These are phyloP conservation scores for Polypedilum vanderplanki DNA, from an alignment of 1,140 invertebrate genomes.

Conservation along the genomic window DNA sequence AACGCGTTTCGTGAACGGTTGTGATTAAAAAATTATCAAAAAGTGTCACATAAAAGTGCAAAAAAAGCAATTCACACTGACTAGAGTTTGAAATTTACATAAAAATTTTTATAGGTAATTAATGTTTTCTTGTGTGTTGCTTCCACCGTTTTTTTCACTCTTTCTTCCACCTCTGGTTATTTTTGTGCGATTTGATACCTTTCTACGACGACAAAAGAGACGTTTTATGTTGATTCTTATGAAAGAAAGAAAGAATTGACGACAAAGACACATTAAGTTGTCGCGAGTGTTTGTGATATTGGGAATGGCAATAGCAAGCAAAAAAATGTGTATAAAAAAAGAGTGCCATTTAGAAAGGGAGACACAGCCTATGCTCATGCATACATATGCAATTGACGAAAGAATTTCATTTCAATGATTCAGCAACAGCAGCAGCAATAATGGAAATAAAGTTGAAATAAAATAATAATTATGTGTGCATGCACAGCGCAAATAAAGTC, in stretches of 20 bases:
- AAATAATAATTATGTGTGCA: constrained; percentile 13
- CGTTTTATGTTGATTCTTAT: neutral
- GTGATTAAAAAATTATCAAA: neutral
- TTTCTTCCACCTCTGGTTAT: too few relatives aligned
- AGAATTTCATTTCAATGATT: constrained; percentile 12
- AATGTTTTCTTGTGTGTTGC: constrained; percentile 5
- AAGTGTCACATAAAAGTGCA: neutral
- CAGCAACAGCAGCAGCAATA: neutral
- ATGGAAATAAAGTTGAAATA: neutral
- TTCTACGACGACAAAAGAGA: neutral
- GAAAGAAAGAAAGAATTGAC: neutral
- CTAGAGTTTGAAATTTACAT: constrained; percentile 11
- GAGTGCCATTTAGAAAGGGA: neutral
- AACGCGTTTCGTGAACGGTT: too few relatives aligned
- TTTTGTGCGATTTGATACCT: constrained; percentile 15
- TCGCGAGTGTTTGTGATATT: neutral
- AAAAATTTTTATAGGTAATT: constrained; percentile 29
- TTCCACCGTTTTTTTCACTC: constrained; percentile 5
- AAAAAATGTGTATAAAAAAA: neutral
- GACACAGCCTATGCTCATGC: neutral
- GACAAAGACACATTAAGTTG: neutral
- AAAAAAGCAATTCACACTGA: neutral
- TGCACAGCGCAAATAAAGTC: neutral
- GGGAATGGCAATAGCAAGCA: neutral
- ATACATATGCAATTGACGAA: neutral